Conservation (phyloP, 2,113 vertebrate species). For the Syrmaticus mikado region DNA sequence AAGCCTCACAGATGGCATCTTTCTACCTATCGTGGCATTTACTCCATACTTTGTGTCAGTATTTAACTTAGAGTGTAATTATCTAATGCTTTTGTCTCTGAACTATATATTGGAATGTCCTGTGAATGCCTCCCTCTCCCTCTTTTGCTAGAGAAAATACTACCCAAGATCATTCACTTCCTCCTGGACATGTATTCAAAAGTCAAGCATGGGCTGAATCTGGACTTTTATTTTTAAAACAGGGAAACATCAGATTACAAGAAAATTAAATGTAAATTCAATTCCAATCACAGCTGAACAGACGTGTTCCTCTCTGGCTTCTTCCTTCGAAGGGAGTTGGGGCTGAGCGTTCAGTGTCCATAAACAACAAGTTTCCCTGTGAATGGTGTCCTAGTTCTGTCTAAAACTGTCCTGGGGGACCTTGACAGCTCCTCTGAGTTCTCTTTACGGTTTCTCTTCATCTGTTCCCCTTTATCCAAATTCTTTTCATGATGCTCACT, state of each 20-base stretch:
- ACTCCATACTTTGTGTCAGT: not conserved
- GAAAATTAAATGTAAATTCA: slow-evolving; percentile 45
- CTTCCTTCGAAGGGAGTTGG: not conserved
- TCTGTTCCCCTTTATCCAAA: slow-evolving; percentile 70
- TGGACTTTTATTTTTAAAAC: not conserved
- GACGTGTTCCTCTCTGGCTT: not conserved
- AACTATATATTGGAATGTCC: rapidly evolving
- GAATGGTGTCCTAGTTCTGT: slow-evolving; percentile 72
- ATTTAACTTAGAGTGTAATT: not conserved
- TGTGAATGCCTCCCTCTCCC: not conserved
- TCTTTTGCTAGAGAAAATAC: rapidly evolving
- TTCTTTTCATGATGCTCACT: slow-evolving; percentile 60
- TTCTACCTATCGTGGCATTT: slow-evolving; percentile 1
- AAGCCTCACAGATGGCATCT: not conserved
- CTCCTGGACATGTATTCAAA: rapidly evolving
- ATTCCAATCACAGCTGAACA: not conserved
- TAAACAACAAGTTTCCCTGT: slow-evolving; percentile 66
- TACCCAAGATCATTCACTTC: not conserved
- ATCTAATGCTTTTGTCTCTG: not conserved
- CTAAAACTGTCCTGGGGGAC: slow-evolving; percentile 70
- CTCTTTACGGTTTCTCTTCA: slow-evolving; percentile 60
- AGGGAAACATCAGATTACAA: not conserved
- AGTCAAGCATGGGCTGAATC: not conserved
- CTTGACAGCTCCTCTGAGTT: slow-evolving; percentile 66
- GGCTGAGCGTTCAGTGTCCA: slow-evolving; percentile 63